Evolutionary conservation across 1,140 invertebrate genomes (phyloP), one percentile per base, ranked within the genome.

Genomic region (Radopholus similis): DNA sequence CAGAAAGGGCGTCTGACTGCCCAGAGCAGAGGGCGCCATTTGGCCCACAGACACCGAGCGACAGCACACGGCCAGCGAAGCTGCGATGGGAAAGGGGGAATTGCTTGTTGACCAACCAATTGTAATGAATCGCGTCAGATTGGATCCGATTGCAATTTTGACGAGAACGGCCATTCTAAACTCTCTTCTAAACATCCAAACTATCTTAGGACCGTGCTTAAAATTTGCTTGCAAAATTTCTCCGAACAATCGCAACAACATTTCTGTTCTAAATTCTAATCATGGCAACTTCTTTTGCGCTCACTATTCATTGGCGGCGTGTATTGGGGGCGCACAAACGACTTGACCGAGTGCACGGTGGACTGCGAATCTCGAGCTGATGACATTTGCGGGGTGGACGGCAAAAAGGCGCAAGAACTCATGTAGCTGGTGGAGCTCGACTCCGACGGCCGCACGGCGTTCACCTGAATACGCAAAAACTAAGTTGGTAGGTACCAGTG

Each of bases 331-430:
- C 28, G 51, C 5, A 56, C 51, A 44, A 70, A 73, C 2, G 71
- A 75, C 37, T 72, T 57, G 15, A 65, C 66, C 2, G 71, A 59
- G 32, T 75, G 74, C 23, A 70, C 53, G 5, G 71, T 63, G 13
- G 71, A 62, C 30, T 69, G 66, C 28, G 35, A 26, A 62, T 51
- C 40, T 2, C 35, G 26, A 49, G 18, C 44, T n/a, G 49, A 26
- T 18, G 42, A 28, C 15, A 35, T 28, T 26, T 55, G 28, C 6
- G 68, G n/a, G 30, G 57, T 71, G 34, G 58, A 56, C 51, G 28
- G 60, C 11, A 32, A 55, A 2, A n/a, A n/a, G 40, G 28, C 30
- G 11, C 32, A n/a, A 21, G 18, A 53, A 37, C 34, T 4, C n/a
- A n/a, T n/a, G n/a, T n/a, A n/a, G n/a, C n/a, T n/a, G 37, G 9